Evolutionary conservation across 2,113 vertebrate species (phyloP).

Genomic region (Taxidea taxus): DNA sequence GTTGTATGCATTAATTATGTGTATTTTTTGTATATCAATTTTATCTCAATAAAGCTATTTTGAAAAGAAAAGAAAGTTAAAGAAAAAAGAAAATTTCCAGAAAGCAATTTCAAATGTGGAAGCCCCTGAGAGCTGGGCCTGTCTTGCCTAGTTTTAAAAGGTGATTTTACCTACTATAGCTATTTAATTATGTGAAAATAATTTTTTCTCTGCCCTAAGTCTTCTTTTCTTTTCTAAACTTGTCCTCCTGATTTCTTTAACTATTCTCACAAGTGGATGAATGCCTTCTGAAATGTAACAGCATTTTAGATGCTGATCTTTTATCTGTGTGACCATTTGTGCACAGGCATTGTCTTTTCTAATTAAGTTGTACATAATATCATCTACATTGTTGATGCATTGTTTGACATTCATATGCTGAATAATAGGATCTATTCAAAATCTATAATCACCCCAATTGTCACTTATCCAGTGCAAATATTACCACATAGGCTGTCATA

Average conservation of each 20-base stretch:
- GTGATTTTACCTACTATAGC: background rate
- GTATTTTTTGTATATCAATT: background rate
- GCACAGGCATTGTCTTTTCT: background rate
- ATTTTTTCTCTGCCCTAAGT: background rate
- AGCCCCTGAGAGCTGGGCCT: background rate
- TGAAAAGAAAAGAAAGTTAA: background rate
- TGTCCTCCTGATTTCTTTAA: background rate
- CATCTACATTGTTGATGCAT: background rate
- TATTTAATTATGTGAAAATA: background rate
- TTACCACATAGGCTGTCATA: background rate
- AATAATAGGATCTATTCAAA: background rate
- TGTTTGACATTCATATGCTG: background rate
- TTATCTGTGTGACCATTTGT: background rate
- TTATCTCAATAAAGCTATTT: background rate
- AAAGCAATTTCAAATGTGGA: background rate
- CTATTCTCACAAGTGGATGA: background rate
- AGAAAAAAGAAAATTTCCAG: background rate
- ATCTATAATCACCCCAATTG: background rate
- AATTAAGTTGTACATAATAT: background rate
- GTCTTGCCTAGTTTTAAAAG: background rate
- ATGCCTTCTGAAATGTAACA: background rate
- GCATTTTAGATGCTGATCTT: background rate
- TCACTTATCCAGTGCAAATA: background rate
- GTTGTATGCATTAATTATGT: background rate
- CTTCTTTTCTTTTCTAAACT: background rate